Conservation (phyloP, 2,888 invertebrate species). For the Timema cristinae region DNA sequence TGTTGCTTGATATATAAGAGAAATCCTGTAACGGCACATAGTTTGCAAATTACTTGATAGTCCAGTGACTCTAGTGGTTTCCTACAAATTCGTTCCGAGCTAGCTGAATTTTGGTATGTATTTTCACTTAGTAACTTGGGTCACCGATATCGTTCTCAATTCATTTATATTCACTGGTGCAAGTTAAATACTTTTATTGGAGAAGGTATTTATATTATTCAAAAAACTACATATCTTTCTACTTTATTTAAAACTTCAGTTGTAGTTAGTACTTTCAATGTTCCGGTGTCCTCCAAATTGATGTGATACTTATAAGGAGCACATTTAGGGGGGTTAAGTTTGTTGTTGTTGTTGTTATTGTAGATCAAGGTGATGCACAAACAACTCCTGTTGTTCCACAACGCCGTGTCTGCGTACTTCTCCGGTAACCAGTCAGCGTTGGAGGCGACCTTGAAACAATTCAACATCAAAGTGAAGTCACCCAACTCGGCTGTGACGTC, state of each 20-base stretch:
- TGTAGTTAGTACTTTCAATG: background rate
- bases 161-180: too few relatives aligned
- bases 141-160: too few relatives aligned
- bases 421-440: constrained; percentile 92
- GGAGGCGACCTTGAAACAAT: constrained; percentile 91
- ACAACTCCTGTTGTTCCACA: constrained; percentile 91
- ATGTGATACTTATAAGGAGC: background rate
- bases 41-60: too few relatives aligned
- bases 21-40: too few relatives aligned
- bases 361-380: constrained; percentile 99
- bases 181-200: too few relatives aligned
- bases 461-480: constrained; percentile 84
- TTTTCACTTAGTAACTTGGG: too few relatives aligned
- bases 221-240: too few relatives aligned
- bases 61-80: too few relatives aligned
- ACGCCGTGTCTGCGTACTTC: constrained; percentile 95
- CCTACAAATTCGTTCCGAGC: too few relatives aligned
- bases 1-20: too few relatives aligned
- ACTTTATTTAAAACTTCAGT: background rate
- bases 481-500: constrained; percentile 73
- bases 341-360: constrained; percentile 35
- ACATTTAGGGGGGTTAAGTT: background rate
- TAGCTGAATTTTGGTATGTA: too few relatives aligned
- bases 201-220: background rate
- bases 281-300: background rate